These are phyloP conservation scores for Cecidostiba fungosa DNA, from an alignment of 2,888 invertebrate genomes.

Conservation along the genomic window DNA sequence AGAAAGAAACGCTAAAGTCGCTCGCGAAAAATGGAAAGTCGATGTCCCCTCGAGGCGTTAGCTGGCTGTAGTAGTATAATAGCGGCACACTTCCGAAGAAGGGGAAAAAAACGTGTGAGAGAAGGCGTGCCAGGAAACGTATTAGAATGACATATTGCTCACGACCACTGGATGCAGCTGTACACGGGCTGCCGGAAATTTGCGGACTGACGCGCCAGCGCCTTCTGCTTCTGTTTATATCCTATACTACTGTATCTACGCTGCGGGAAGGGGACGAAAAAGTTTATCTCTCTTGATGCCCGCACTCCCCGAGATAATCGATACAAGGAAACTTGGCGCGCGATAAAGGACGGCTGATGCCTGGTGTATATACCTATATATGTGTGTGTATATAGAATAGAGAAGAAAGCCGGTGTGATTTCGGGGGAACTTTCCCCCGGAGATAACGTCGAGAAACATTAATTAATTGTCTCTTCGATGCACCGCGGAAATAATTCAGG, in stretches of 20 bases:
- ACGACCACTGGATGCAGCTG: not conserved
- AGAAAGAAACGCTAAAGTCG: not conserved
- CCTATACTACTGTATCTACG: not conserved
- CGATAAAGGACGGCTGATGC: constrained; percentile 18
- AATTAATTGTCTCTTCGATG: constrained; percentile 13
- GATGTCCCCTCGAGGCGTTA: constrained; percentile 14
- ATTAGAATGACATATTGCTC: constrained; percentile 23
- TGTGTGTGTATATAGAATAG: too few relatives aligned
- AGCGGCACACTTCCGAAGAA: not conserved
- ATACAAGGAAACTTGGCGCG: constrained; percentile 30
- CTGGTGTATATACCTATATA: too few relatives aligned
- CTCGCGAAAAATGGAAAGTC: constrained; percentile 11
- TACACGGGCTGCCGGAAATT: constrained; percentile 3
- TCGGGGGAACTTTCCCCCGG: not conserved
- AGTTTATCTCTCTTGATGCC: constrained; percentile 23
- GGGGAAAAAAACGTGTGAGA: not conserved
- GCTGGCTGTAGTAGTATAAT: too few relatives aligned
- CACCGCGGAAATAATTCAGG: not conserved
- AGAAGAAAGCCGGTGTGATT: not conserved
- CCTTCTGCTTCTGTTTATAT: not conserved
- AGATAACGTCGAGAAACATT: not conserved
- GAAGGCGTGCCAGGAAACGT: constrained; percentile 19
- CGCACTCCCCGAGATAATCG: not conserved
- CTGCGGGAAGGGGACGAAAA: not conserved
- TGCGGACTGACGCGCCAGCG: not conserved